A percentile compares a stretch with the other conserved stretches of the same genome.
Conservation (phyloP, 2,888 invertebrate genomes). For the Caenorhabditis sp. region DNA sequence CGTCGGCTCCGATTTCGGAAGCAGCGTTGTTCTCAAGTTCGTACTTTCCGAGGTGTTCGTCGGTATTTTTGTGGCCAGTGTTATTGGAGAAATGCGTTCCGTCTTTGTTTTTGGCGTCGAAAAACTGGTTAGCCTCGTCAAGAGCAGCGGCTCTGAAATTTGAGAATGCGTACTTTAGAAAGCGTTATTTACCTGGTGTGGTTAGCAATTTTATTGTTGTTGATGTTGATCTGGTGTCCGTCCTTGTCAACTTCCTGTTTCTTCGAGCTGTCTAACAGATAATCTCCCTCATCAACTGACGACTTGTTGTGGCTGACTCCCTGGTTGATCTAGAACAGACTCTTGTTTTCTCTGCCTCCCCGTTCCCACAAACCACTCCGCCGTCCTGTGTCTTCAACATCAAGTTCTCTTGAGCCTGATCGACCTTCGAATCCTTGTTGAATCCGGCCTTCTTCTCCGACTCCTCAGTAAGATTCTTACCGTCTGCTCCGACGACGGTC, state of each 20-base stretch:
- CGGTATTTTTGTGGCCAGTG: constrained; percentile 39
- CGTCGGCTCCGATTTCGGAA: constrained; percentile 19
- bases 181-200: constrained; percentile 11
- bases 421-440: constrained; percentile 38
- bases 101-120: constrained; percentile 2
- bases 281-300: constrained; percentile 17
- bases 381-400: constrained; percentile 18
- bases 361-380: constrained; percentile 6
- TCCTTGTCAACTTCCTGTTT: constrained; percentile 16
- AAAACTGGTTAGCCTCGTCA: constrained; percentile 27
- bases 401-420: constrained; percentile 24
- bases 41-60: constrained; percentile 32
- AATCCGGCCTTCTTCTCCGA: constrained; percentile 21
- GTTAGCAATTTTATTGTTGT: constrained; percentile 36
- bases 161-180: neutral
- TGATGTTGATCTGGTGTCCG: constrained; percentile 4
- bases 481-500: constrained; percentile 34
- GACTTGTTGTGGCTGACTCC: constrained; percentile 48
- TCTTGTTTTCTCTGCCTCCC: neutral
- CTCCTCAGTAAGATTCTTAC: constrained; percentile 28
- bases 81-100: constrained; percentile 18
- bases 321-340: constrained; percentile 2
- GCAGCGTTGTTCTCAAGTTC: constrained; percentile 11
- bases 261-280: constrained; percentile 15
- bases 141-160: constrained; percentile 34